Evolutionary conservation across 2,113 vertebrate species (phyloP).

Genomic region (Forbesichthys papilliferus): DNA sequence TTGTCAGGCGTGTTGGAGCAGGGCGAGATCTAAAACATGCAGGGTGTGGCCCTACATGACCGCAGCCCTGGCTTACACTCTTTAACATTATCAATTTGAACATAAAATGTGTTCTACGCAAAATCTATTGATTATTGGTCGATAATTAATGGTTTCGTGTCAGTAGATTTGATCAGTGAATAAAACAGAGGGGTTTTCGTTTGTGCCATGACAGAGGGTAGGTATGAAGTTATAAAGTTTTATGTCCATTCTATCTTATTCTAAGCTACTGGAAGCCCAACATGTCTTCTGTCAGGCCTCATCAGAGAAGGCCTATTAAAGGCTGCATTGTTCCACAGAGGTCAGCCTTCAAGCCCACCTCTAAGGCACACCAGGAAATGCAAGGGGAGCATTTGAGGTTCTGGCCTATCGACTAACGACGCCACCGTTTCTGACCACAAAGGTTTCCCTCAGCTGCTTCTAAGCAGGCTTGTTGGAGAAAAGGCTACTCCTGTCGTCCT

Average conservation of each 20-base stretch:
- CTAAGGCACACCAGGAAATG: slow-evolving; percentile 81
- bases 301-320: slow-evolving; percentile 84
- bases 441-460: background rate
- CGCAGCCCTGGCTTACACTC: no score
- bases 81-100: no score
- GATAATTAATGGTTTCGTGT: no score
- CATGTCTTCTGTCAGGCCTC: slow-evolving; percentile 58
- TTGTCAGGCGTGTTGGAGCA: no score
- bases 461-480: no score
- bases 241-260: slow-evolving; percentile 80
- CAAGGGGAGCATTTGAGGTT: slow-evolving; percentile 62
- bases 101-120: no score
- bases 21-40: no score
- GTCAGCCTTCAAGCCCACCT: slow-evolving; percentile 87
- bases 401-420: slow-evolving; percentile 41
- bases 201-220: slow-evolving; percentile 35
- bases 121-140: no score
- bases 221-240: slow-evolving; percentile 76
- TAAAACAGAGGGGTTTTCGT: no score
- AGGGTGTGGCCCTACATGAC: no score
- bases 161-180: no score
- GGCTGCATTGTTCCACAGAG: slow-evolving; percentile 86
- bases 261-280: slow-evolving; percentile 32
- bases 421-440: background rate
- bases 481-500: no score